A percentile compares a stretch with the other conserved stretches of the same genome.
Conservation (phyloP, 2,797 vertebrate genomes). For the Sebastes variabilis region DNA sequence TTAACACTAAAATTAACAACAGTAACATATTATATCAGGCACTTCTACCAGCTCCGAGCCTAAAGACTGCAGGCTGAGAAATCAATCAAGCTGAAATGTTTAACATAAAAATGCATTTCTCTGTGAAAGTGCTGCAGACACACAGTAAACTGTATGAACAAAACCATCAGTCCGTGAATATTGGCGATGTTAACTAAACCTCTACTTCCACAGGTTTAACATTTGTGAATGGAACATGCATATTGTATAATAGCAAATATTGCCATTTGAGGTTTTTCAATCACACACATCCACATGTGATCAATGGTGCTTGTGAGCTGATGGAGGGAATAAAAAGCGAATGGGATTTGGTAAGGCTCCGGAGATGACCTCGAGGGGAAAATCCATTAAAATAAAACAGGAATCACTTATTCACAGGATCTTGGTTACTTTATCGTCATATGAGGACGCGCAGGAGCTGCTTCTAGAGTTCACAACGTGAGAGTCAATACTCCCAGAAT, state of each 20-base stretch:
- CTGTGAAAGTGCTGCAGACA: conserved; percentile 6
- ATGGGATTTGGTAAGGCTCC: conserved; percentile 15
- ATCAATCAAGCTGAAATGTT: conserved; percentile 27
- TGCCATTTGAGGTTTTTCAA: conserved; percentile 19
- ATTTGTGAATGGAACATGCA: conserved; percentile 13
- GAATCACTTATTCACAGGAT: conserved; percentile 35
- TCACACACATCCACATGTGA: conserved; percentile 44
- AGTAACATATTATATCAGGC: neutral
- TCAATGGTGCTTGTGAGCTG: conserved; percentile 42
- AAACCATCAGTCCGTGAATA: conserved; percentile 31
- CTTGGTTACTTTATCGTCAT: conserved; percentile 28
- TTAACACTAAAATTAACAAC: conserved; percentile 3
- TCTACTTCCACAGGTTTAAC: conserved; percentile 32
- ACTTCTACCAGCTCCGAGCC: neutral
- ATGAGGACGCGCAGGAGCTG: conserved; percentile 14
- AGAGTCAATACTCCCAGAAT: conserved; percentile 29
- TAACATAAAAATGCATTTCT: conserved; percentile 10
- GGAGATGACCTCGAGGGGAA: conserved; percentile 33
- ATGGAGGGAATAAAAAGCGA: conserved; percentile 41
- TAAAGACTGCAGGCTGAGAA: conserved; percentile 15
- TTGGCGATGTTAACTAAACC: conserved; percentile 22
- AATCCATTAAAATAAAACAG: neutral
- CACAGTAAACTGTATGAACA: conserved; percentile 8
- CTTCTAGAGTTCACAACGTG: neutral
- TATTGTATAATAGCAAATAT: conserved; percentile 18